Conservation (phyloP, 1,140 invertebrate genomes). For the Drosophila funebris region DNA sequence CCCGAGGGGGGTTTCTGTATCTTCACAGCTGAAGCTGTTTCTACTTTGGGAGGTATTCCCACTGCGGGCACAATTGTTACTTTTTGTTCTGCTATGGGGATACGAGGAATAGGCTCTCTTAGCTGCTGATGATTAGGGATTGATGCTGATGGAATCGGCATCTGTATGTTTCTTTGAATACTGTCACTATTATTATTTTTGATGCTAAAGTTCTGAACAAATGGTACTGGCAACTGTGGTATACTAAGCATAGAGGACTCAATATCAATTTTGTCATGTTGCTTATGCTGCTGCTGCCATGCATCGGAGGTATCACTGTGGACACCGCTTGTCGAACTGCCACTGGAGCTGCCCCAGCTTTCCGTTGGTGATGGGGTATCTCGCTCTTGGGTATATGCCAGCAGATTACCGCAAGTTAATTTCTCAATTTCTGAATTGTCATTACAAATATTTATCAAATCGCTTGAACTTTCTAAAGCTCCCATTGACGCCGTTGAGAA, state of each 20-base stretch:
- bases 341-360: slow-evolving; percentile 60
- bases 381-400: slow-evolving; percentile 42
- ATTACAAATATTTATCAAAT: slow-evolving; percentile 58
- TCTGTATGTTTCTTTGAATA: slow-evolving; percentile 16
- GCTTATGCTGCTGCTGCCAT: slow-evolving; percentile 32
- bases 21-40: not conserved
- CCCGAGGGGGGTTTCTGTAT: slow-evolving; percentile 1
- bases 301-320: slow-evolving; percentile 66
- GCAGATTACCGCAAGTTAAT: slow-evolving; percentile 33
- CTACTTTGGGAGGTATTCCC: not conserved
- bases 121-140: slow-evolving; percentile 1
- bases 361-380: slow-evolving; percentile 73
- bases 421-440: slow-evolving; percentile 52
- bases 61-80: not conserved
- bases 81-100: not conserved
- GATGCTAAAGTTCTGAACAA: not conserved
- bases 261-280: slow-evolving; percentile 7
- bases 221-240: not conserved
- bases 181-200: slow-evolving; percentile 20
- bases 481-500: slow-evolving; percentile 8
- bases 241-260: slow-evolving; percentile 4
- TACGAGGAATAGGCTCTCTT: not conserved
- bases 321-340: slow-evolving; percentile 69
- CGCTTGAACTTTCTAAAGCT: slow-evolving; percentile 24
- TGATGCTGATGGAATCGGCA: not conserved